Conservation (phyloP, 2,797 vertebrate genomes). For the Sebastes diploproa region DNA sequence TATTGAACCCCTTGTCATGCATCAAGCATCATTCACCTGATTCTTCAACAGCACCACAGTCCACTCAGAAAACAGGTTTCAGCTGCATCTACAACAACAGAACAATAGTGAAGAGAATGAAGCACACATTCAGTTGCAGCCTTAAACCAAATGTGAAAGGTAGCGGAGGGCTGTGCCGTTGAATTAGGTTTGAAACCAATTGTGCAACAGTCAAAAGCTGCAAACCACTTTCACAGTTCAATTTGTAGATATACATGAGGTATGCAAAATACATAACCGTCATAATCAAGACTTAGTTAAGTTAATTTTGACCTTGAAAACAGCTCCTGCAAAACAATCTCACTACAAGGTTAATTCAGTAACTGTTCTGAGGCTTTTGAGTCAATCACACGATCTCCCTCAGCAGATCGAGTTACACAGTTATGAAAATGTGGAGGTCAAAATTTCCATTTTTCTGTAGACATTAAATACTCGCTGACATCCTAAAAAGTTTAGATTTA, state of each 20-base stretch:
- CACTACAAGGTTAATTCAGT: not conserved
- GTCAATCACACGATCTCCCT: not conserved
- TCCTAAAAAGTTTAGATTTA: not conserved
- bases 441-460: not conserved
- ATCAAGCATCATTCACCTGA: conserved; percentile 5
- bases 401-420: not conserved
- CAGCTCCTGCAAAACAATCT: not conserved
- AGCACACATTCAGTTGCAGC: not conserved
- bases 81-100: not conserved
- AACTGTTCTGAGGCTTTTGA: not conserved
- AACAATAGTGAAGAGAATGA: not conserved
- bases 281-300: not conserved
- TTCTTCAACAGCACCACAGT: not conserved
- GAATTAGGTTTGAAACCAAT: not conserved
- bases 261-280: not conserved
- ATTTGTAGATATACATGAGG: not conserved
- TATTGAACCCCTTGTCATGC: conserved; percentile 37
- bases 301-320: not conserved
- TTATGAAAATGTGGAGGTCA: not conserved
- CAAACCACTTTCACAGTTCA: not conserved
- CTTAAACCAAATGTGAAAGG: not conserved
- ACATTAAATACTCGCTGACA: not conserved
- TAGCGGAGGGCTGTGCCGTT: not conserved
- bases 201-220: not conserved
- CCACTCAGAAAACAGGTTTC: conserved; percentile 11